Conservation (phyloP, 2,888 invertebrate genomes). For the Drosophila hamatofila region DNA sequence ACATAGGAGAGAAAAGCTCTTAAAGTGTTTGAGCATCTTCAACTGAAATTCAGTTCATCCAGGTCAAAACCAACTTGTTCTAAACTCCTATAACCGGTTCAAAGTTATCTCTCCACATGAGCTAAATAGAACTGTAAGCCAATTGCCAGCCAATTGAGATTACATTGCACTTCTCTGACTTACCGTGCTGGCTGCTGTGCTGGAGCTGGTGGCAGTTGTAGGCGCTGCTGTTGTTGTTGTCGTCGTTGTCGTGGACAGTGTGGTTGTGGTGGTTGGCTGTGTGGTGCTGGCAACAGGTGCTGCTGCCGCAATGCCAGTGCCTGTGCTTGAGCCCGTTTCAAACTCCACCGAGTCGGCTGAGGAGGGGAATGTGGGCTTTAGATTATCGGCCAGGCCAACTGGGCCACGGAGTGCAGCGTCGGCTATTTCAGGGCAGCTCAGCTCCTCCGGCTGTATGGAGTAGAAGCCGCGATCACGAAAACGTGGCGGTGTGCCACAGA, state of each 20-base stretch:
- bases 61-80: background rate
- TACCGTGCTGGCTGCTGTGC: conserved; percentile 63
- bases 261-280: conserved; percentile 43
- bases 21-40: too few relatives aligned
- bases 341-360: conserved; percentile 60
- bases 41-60: background rate
- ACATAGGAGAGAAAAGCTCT: too few relatives aligned
- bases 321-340: conserved; percentile 57
- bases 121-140: background rate
- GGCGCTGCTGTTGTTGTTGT: conserved; percentile 56
- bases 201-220: conserved; percentile 55
- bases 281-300: conserved; percentile 52
- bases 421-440: conserved; percentile 87
- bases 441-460: conserved; percentile 92
- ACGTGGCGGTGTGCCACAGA: conserved; percentile 93
- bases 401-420: conserved; percentile 86
- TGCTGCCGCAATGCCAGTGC: conserved; percentile 51
- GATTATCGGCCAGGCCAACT: conserved; percentile 84
- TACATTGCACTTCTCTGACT: conserved; percentile 17
- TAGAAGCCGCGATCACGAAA: conserved; percentile 94
- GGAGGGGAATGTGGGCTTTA: conserved; percentile 82
- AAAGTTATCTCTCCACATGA: background rate
- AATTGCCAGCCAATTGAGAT: background rate
- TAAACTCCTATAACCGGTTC: background rate
- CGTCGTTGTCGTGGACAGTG: conserved; percentile 42